Conservation (phyloP, 2,797 vertebrate genomes). For the Intellagama lesueurii region DNA sequence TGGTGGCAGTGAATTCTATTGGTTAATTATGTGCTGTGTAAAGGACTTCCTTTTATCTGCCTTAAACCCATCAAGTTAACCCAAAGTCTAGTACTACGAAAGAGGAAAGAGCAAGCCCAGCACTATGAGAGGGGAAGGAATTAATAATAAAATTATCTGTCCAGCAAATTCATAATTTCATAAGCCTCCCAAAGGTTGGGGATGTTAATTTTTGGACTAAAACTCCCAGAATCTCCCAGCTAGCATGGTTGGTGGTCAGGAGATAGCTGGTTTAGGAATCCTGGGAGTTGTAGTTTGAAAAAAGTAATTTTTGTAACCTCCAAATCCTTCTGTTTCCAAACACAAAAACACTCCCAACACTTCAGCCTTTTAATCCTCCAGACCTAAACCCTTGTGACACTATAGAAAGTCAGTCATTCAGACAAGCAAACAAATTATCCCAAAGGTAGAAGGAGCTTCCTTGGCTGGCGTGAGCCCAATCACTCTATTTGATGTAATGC, state of each 20-base stretch:
- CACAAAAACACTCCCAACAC: too few relatives aligned
- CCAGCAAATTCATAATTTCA: neutral
- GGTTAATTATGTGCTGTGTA: neutral
- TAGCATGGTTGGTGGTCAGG: neutral
- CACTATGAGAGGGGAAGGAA: neutral
- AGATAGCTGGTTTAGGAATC: too few relatives aligned
- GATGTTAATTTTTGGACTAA: neutral
- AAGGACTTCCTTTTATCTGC: neutral
- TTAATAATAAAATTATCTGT: neutral
- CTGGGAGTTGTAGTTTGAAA: too few relatives aligned
- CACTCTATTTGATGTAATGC: neutral
- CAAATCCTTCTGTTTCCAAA: too few relatives aligned
- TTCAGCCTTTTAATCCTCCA: neutral
- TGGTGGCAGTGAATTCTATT: neutral
- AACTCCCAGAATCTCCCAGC: neutral
- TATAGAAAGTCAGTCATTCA: too few relatives aligned
- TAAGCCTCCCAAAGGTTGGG: neutral
- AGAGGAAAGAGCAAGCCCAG: neutral
- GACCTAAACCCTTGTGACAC: neutral
- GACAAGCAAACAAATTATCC: too few relatives aligned
- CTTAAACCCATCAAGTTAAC: neutral
- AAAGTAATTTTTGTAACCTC: too few relatives aligned
- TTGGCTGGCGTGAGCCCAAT: too few relatives aligned
- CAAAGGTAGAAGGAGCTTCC: too few relatives aligned
- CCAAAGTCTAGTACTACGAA: neutral